Evolutionary conservation across 2,888 invertebrate species (phyloP), one percentile per base, ranked within the genome.

Genomic region (Chymomyza fuscimana): DNA sequence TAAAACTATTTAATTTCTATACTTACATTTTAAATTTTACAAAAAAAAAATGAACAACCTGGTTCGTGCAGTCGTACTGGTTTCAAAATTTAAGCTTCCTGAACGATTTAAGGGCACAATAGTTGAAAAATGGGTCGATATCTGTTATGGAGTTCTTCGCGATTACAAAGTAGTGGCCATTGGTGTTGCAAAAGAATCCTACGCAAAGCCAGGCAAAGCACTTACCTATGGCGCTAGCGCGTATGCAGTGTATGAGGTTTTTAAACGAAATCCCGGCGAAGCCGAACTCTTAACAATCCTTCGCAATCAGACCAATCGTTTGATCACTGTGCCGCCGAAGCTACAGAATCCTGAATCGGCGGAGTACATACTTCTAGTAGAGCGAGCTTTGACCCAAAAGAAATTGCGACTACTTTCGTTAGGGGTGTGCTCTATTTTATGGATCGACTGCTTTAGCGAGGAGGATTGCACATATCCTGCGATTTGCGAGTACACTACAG

Each of bases 341-440:
- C 93, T 95, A 72, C 94, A 95, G 63, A 97, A 96, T 91, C 94
- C 94, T 1, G 91, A 91, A 64, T 93, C 96, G 6, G 92, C 94
- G 2, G 90, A 93, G 15, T 95, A 97, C 89, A 88, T 97, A 16
- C 93, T 94, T 70, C 93, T 93, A 76, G 80, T 98, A 16, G 94
- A 95, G 79, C 92, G 92, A 56, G 94, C 94, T 87, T 94, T 95
- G 65, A 97, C 97, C 89, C 93, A 95, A 85, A 95, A 95, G 16
- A 91, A 94, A 36, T 90, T 98, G 12, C 93, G 96, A 63, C 93
- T 94, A 74, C 90, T 93, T 51, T 96, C 94, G 88, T 92, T 97
- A 15, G 96, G 97, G 4, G 83, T 98, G 60, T 92, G 94, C 69
- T 97, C 97, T 0, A 86, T 98, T 0, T 94, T 98, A 81, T 98